Percentiles rank a stretch among this genome's conserved stretches.
phyloP scores from a whole-genome alignment of 1,140 invertebrate genomes.

The Ceratosolen solmsi region DNA sequence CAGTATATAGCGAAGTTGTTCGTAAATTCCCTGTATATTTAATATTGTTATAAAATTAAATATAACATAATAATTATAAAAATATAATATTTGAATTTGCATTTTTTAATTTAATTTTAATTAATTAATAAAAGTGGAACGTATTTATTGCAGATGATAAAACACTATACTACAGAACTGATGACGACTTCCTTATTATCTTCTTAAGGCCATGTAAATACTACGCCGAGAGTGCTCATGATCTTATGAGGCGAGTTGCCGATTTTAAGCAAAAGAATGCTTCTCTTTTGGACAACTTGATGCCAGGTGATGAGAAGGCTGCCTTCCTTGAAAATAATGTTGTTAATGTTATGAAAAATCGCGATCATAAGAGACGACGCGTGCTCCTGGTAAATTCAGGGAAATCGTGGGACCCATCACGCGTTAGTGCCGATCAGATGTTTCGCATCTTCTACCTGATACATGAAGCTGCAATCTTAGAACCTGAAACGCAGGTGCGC shows the following conservation, averaged over 20 bases:
- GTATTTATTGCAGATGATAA: constrained; percentile 75
- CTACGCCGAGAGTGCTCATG: constrained; percentile 83
- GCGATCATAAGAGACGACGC: constrained; percentile 80
- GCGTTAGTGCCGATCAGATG: constrained; percentile 81
- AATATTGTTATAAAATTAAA: too few species aligned
- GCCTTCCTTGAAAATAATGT: constrained; percentile 80
- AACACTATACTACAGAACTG: constrained; percentile 78
- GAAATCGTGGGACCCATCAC: constrained; percentile 82
- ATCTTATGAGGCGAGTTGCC: constrained; percentile 83
- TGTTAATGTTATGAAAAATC: constrained; percentile 81
- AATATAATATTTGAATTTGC: constrained; percentile 48
- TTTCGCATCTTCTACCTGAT: constrained; percentile 86
- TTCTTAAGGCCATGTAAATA: constrained; percentile 86
- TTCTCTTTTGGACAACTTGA: constrained; percentile 76
- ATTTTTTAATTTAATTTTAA: too few species aligned
- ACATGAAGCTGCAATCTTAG: constrained; percentile 82
- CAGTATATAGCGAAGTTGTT: too few species aligned
- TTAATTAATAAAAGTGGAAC: too few species aligned
- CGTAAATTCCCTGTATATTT: too few species aligned
- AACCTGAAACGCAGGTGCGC: constrained; percentile 81
- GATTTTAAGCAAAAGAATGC: constrained; percentile 83
- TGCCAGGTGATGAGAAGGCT: constrained; percentile 79
- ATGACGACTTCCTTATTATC: constrained; percentile 83
- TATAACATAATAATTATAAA: too few species aligned
- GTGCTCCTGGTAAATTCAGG: constrained; percentile 77